phyloP scores from a whole-genome alignment of 2,113 vertebrate genomes.

The Tupaia tana region DNA sequence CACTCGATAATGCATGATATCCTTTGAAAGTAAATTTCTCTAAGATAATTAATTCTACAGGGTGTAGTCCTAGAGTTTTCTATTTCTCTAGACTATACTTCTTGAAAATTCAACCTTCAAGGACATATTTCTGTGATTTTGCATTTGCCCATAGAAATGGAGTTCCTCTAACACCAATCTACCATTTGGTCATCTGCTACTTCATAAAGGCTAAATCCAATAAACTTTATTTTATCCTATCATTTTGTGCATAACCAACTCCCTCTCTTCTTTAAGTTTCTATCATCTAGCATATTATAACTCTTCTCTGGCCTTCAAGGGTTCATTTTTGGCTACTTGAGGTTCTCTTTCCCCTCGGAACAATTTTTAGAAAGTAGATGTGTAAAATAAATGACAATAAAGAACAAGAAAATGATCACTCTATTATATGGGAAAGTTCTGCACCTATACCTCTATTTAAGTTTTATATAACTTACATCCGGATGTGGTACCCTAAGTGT shows the following conservation, averaged over 20 bases:
- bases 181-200: not conserved
- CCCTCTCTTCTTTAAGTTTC: not conserved
- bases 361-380: not conserved
- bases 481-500: not conserved
- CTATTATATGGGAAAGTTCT: not conserved
- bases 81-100: constrained; percentile 39
- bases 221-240: not conserved
- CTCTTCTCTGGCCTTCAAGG: not conserved
- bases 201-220: not conserved
- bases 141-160: not conserved
- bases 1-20: constrained; percentile 50
- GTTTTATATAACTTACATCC: constrained; percentile 28
- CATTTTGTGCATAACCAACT: not conserved
- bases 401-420: constrained; percentile 21
- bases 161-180: not conserved
- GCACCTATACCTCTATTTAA: not conserved
- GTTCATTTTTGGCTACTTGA: not conserved
- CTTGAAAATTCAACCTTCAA: constrained; percentile 55
- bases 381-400: not conserved
- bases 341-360: not conserved
- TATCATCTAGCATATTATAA: not conserved
- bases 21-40: constrained; percentile 43
- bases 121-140: constrained; percentile 1
- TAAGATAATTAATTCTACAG: constrained; percentile 39
- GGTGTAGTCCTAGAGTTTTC: not conserved